Conservation (phyloP, 2,113 vertebrate species). For the Lamprotornis superbus region DNA sequence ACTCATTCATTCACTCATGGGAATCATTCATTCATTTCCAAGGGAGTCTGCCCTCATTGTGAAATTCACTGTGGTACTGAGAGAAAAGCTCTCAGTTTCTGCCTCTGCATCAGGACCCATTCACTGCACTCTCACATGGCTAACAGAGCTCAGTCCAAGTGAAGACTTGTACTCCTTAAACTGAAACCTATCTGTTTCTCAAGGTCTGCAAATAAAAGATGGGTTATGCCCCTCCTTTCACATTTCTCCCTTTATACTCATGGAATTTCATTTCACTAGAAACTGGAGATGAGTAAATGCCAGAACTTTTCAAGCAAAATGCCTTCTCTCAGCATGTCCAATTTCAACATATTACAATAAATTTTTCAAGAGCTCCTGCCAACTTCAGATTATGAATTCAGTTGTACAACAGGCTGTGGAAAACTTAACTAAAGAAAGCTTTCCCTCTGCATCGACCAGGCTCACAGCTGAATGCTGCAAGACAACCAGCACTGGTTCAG, state of each 20-base stretch:
- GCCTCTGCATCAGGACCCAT: background rate
- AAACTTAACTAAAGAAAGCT: background rate
- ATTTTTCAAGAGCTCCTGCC: background rate
- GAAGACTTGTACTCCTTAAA: background rate
- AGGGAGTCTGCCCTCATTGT: background rate
- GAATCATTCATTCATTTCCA: slow-evolving; percentile 40
- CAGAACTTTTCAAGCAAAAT: background rate
- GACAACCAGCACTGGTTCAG: background rate
- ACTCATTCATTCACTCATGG: background rate
- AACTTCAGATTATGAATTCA: background rate
- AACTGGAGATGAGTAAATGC: background rate
- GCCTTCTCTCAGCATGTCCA: background rate
- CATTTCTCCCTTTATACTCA: background rate
- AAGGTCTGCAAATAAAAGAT: background rate
- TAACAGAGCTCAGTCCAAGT: background rate
- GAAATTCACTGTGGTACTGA: background rate
- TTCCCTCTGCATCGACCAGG: background rate
- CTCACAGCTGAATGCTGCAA: background rate
- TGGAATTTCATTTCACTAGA: background rate
- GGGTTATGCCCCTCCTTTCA: background rate
- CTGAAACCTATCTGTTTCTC: background rate
- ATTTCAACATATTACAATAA: background rate
- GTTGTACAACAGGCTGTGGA: background rate
- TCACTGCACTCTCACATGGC: background rate
- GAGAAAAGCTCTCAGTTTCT: background rate